Conservation (phyloP, 2,888 invertebrate genomes). For the Agrypnus murinus region DNA sequence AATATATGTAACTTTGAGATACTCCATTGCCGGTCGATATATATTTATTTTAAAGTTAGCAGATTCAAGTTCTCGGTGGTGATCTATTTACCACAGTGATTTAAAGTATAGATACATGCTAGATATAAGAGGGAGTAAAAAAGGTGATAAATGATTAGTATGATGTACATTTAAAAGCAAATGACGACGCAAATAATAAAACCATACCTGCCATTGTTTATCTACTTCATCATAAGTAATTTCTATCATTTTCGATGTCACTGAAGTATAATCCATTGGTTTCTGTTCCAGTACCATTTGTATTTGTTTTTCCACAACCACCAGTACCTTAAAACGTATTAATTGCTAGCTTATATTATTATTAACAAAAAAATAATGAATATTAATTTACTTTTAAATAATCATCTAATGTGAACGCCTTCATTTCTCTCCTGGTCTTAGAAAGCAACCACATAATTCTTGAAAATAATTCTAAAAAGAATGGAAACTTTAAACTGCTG, state of each 20-base stretch:
- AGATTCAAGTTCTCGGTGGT: too few relatives aligned
- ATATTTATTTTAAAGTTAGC: too few relatives aligned
- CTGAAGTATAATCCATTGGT: constrained; percentile 63
- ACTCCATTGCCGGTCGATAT: too few relatives aligned
- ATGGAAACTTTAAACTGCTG: constrained; percentile 62
- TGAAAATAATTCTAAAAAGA: constrained; percentile 67
- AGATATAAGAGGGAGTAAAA: too few relatives aligned
- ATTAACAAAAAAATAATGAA: neutral
- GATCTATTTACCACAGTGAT: too few relatives aligned
- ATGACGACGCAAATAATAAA: too few relatives aligned
- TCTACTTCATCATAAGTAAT: constrained; percentile 63
- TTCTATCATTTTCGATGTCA: constrained; percentile 63
- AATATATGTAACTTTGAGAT: too few relatives aligned
- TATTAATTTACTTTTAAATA: constrained; percentile 63
- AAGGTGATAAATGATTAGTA: too few relatives aligned
- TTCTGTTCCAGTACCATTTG: constrained; percentile 63
- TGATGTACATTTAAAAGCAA: too few relatives aligned
- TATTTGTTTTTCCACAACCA: constrained; percentile 66
- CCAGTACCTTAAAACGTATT: constrained; percentile 61
- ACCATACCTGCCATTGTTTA: constrained; percentile 64
- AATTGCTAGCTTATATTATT: neutral
- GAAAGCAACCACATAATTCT: constrained; percentile 68
- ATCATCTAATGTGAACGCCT: constrained; percentile 65
- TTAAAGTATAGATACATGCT: too few relatives aligned
- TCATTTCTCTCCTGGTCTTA: constrained; percentile 68